phyloP scores from a whole-genome alignment of 1,140 invertebrate genomes.

The Ruditapes philippinarum region DNA sequence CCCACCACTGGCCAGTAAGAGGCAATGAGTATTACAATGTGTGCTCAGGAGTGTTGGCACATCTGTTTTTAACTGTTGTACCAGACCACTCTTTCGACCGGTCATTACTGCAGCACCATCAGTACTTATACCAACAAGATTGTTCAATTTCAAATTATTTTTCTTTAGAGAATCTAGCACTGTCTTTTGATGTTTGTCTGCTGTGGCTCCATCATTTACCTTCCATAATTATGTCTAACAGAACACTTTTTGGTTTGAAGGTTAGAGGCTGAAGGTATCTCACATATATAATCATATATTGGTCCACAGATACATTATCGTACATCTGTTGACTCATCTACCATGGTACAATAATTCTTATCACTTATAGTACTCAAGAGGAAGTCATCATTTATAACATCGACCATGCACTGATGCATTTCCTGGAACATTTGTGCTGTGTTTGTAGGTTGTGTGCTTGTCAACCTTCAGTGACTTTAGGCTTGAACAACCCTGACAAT shows the following conservation, averaged over 20 bases:
- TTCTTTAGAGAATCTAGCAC: background rate
- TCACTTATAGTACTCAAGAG: too few species aligned
- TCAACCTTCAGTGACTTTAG: too few species aligned
- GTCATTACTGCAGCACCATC: constrained; percentile 35
- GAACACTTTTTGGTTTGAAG: background rate
- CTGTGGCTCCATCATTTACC: background rate
- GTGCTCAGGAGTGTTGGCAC: background rate
- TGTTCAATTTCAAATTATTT: background rate
- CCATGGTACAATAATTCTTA: too few species aligned
- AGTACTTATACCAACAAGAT: constrained; percentile 6
- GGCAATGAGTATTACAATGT: constrained; percentile 18
- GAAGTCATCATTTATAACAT: too few species aligned
- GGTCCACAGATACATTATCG: constrained; percentile 55
- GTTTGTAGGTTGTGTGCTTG: too few species aligned
- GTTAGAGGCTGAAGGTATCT: background rate
- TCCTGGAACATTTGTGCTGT: too few species aligned
- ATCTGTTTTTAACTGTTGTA: background rate
- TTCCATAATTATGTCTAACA: constrained; percentile 40
- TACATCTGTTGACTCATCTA: constrained; percentile 50
- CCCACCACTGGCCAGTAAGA: background rate
- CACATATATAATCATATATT: constrained; percentile 50
- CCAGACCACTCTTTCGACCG: background rate
- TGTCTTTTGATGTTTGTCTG: background rate
- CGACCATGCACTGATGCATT: too few species aligned
- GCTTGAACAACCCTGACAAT: too few species aligned